Evolutionary conservation across 2,888 invertebrate genomes (phyloP).

Genomic region (Coelopa pilipes): DNA sequence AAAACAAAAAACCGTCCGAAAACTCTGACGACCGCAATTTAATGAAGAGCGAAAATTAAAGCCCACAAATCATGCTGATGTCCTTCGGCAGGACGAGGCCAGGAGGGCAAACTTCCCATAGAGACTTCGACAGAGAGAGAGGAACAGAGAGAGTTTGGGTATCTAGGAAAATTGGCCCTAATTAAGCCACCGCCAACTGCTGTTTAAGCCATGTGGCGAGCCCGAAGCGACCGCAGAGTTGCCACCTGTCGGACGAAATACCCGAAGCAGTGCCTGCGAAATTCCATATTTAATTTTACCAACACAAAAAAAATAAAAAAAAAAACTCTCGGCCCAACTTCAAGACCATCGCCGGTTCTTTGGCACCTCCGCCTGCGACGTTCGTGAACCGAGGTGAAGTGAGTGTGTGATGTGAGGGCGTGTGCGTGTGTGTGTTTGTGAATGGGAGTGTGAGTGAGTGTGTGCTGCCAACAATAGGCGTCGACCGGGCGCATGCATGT

Average conservation of each 20-base stretch:
- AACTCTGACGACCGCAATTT: background rate
- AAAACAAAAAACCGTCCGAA: background rate
- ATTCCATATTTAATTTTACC: background rate
- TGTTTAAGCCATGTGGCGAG: background rate
- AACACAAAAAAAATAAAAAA: background rate
- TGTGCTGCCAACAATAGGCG: constrained; percentile 14
- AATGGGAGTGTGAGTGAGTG: background rate
- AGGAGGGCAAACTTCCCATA: too few relatives aligned
- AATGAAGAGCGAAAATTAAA: constrained; percentile 10
- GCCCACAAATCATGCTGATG: background rate
- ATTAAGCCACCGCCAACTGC: background rate
- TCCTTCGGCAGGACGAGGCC: background rate
- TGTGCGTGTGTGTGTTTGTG: too few relatives aligned
- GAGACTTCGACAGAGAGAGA: too few relatives aligned
- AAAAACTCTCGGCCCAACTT: too few relatives aligned
- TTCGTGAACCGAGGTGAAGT: too few relatives aligned
- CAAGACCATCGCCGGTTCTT: too few relatives aligned
- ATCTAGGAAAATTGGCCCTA: background rate
- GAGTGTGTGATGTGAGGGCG: too few relatives aligned
- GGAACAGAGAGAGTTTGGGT: background rate
- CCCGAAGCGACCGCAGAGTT: too few relatives aligned
- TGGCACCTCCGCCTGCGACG: too few relatives aligned
- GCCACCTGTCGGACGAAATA: too few relatives aligned
- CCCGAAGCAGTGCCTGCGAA: too few relatives aligned
- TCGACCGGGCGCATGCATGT: constrained; percentile 16